Conservation (phyloP, 2,797 vertebrate genomes). For the Acipenser transmontanus region DNA sequence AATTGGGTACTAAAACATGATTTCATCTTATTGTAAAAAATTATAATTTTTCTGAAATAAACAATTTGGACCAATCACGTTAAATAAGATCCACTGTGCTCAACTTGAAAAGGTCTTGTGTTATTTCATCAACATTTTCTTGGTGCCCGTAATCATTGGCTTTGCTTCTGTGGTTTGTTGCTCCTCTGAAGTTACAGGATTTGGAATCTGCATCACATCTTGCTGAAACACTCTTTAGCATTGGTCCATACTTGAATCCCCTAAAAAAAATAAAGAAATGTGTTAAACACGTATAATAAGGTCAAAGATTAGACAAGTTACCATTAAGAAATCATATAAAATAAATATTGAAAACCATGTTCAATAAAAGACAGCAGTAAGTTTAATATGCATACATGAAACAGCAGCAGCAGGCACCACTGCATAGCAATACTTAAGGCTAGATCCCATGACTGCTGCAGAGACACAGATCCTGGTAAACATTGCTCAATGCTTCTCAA, state of each 20-base stretch:
- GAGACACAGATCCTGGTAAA: too few relatives aligned
- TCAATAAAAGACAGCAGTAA: too few relatives aligned
- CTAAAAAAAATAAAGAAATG: slow-evolving; percentile 42
- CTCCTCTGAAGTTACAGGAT: slow-evolving; percentile 35
- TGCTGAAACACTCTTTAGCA: slow-evolving; percentile 85
- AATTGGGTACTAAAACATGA: background rate
- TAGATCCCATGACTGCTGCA: too few relatives aligned
- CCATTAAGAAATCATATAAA: too few relatives aligned
- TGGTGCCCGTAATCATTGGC: slow-evolving; percentile 34
- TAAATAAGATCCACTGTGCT: slow-evolving; percentile 4
- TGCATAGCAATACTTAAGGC: too few relatives aligned
- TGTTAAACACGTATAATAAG: background rate
- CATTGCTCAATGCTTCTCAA: too few relatives aligned
- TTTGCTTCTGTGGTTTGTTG: slow-evolving; percentile 44
- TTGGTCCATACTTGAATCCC: slow-evolving; percentile 89
- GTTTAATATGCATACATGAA: too few relatives aligned
- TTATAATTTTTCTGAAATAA: background rate
- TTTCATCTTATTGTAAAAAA: background rate
- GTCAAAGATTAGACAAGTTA: too few relatives aligned
- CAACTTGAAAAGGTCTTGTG: background rate
- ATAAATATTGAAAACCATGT: too few relatives aligned
- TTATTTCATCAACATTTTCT: background rate
- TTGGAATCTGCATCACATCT: slow-evolving; percentile 68
- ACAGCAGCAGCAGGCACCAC: too few relatives aligned
- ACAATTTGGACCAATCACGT: background rate